Base-by-base conservation (phyloP, 2,888 invertebrate species). In the Lymantria monacha region DNA sequence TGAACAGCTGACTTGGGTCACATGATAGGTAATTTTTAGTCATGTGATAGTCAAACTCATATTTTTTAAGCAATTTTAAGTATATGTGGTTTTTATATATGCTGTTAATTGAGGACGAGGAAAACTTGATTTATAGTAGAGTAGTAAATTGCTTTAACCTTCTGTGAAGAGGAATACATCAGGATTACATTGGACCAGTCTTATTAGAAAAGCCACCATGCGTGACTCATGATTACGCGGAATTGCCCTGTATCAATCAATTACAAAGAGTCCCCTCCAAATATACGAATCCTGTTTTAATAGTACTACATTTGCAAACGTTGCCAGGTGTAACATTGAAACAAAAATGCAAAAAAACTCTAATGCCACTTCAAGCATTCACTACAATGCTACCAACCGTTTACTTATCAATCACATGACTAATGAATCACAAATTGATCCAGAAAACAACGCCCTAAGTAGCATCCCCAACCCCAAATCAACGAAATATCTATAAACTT, bases 401-500 rank as follows among this genome's bases (percentile, higher is more conserved):
- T 30, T 62, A 55, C 48, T 56, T 66, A 67, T 73, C 71, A 72
- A 77, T 85, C 87, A 85, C 85, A 83, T 85, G 85, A 85, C 70
- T 58, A 59, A 61, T 60, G 58, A 72, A 64, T 72, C 64, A 65
- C 46, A 61, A 55, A 63, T 56, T 48, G 22, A 48, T 40, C 45
- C 48, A 44, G 9, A 50, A 58, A 62, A 53, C 59, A 68, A 79
- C 74, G 73, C 73, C 74, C 67, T 46, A 63, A 61, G 22, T 55
- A 59, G 54, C 48, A 53, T 55, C 57, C 58, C 55, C 57, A 47
- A 48, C 50, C 48, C 42, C 51, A 51, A 51, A 59, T 53, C 49
- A 60, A 50, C 52, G 46, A 30, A 42, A 58, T 57, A 51, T 48
- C 50, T 42, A 59, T 37, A 51, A 65, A 60, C 62, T 61, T 53